Evolutionary conservation across 1,140 invertebrate species (phyloP), one percentile per base, ranked within the genome.

Genomic region (Samia ricini): DNA sequence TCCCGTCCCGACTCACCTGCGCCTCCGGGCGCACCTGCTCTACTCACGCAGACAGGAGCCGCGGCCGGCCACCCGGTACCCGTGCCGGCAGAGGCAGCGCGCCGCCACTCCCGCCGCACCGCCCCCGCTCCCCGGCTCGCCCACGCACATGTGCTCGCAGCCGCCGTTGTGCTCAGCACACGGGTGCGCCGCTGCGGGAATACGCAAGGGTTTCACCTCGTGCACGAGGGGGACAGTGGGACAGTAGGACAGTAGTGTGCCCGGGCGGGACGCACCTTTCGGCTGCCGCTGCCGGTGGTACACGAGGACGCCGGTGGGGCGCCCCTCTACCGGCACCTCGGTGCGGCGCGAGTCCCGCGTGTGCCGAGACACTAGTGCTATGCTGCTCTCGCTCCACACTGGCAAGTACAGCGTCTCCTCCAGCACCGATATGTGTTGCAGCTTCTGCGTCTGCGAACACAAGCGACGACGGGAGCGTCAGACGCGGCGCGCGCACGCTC

Each of bases 251-350:
- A 48, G 36, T 6, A n/a, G 36, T n/a, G 10, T n/a, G 15, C 23
- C 4, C 60, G 24, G 19, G 10, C 26, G 26, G 10, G 21, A 12
- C 33, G 23, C 18, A 88, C 77, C 81, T 84, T 93, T 92, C 91
- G 95, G 95, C 85, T 96, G 95, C 56, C 93, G 89, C 80, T 95
- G 94, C 58, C 93, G 89, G 81, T 97, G 95, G 83, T 93, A 96
- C 29, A 95, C 92, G 57, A 95, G 92, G 63, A 95, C 92, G 69
- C 93, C 91, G 72, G 92, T 93, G 20, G 94, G 94, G 1, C 92
- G 82, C 42, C 89, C 91, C 15, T 90, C 49, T 56, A 74, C 57
- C 15, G 57, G 51, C 19, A 78, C 19, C 61, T 51, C 50, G 33
- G 1, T 21, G 55, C 24, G 65, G 51, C 20, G 18, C 23, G n/a